Conservation (phyloP, 53 echinoderm and acorn worm genomes). For the Pentamera pediparva region DNA sequence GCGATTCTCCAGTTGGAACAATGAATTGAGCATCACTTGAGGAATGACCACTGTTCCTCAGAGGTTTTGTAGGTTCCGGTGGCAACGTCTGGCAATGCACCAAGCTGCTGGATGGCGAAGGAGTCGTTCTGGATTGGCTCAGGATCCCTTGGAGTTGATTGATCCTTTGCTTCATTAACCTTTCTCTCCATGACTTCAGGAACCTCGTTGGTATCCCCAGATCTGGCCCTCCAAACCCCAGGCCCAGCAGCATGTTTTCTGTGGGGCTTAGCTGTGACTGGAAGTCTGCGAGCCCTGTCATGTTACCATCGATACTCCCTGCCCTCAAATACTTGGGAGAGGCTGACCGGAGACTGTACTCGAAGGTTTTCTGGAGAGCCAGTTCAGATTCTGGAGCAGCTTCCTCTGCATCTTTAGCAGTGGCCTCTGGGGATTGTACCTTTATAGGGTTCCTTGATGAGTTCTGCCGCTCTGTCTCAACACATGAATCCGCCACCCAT, state of each 20-base stretch:
- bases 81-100: neutral
- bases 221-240: conserved; percentile 79
- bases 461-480: conserved; percentile 47
- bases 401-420: neutral
- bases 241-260: conserved; percentile 74
- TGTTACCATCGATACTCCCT: conserved; percentile 68
- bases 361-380: conserved; percentile 15
- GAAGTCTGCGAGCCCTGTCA: conserved; percentile 30
- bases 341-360: conserved; percentile 28
- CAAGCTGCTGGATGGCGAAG: conserved; percentile 20
- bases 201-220: conserved; percentile 86
- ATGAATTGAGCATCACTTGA: conserved; percentile 31
- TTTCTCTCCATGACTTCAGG: conserved; percentile 73
- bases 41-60: neutral
- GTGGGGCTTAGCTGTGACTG: conserved; percentile 65
- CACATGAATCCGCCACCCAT: conserved; percentile 78
- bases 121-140: conserved; percentile 22
- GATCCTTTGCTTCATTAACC: conserved; percentile 54
- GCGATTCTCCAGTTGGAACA: conserved; percentile 17
- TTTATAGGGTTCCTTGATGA: no score
- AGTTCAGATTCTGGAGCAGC: neutral
- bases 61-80: conserved; percentile 18
- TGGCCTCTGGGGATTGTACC: neutral
- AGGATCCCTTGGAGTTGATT: conserved; percentile 61
- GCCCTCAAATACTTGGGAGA: conserved; percentile 54